These are phyloP conservation scores for Hyperoplus lanceolatus DNA, from an alignment of 2,797 vertebrate species.

Conservation along the genomic window DNA sequence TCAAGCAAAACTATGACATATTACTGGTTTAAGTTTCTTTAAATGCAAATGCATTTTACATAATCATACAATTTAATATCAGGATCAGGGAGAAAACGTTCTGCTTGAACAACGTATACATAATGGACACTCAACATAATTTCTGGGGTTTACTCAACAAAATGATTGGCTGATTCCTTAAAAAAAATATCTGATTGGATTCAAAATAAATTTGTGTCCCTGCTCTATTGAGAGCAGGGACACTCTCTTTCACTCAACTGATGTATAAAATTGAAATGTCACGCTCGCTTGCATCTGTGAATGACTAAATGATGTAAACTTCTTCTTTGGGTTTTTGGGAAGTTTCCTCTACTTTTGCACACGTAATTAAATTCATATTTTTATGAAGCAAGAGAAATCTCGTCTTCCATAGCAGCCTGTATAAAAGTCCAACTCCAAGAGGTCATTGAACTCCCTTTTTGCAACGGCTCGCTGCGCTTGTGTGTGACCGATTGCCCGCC, in stretches of 20 bases:
- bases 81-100: background rate
- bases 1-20: background rate
- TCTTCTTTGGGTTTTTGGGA: conserved; percentile 9
- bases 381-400: background rate
- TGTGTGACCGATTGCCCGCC: conserved; percentile 32
- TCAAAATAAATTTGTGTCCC: conserved; percentile 15
- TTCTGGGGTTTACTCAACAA: background rate
- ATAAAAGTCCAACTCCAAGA: background rate
- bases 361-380: conserved; percentile 3
- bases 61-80: background rate
- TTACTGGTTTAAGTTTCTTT: background rate
- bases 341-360: background rate
- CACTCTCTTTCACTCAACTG: conserved; percentile 1
- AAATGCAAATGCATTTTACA: too few relatives aligned
- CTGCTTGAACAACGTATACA: too few relatives aligned
- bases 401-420: background rate
- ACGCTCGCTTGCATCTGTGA: conserved; percentile 42
- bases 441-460: conserved; percentile 10
- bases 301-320: conserved; percentile 17
- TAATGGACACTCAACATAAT: background rate
- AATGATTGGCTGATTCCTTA: conserved; percentile 3
- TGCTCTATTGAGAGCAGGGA: background rate
- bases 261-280: conserved; percentile 50
- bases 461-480: background rate
- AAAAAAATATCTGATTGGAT: background rate